phyloP scores from a whole-genome alignment of 2,113 vertebrate genomes.

The Gallinago media region DNA sequence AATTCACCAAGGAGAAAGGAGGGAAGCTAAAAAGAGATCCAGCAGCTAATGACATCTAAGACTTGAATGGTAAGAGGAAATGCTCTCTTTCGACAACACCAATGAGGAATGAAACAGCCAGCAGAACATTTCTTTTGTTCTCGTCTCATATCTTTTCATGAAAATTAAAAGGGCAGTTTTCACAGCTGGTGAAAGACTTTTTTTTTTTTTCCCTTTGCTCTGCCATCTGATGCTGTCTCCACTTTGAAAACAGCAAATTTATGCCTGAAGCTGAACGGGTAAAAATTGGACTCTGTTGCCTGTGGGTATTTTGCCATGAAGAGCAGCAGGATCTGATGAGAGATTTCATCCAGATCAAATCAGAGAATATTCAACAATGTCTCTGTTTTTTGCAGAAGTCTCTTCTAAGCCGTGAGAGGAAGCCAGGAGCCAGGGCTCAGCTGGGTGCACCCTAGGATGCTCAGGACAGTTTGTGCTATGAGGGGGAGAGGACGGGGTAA shows the following conservation, averaged over 20 bases:
- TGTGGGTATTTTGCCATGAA: constrained; percentile 30
- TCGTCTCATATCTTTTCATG: constrained; percentile 42
- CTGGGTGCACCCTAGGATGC: background rate
- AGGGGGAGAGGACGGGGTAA: background rate
- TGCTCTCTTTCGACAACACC: background rate
- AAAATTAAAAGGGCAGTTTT: constrained; percentile 68
- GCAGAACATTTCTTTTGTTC: constrained; percentile 53
- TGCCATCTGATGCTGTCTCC: constrained; percentile 36
- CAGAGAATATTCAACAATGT: constrained; percentile 29
- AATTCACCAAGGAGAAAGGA: constrained; percentile 3
- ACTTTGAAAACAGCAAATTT: constrained; percentile 47
- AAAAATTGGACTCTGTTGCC: constrained; percentile 47
- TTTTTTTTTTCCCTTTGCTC: background rate
- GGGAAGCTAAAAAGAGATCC: constrained; percentile 7
- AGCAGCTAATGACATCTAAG: constrained; percentile 4
- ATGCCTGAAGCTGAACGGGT: constrained; percentile 39
- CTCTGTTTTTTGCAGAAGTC: background rate
- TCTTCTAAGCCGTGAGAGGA: background rate
- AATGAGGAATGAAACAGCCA: constrained; percentile 36
- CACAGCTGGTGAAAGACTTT: constrained; percentile 30
- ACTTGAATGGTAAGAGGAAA: constrained; percentile 18
- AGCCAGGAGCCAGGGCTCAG: background rate
- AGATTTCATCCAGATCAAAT: constrained; percentile 56
- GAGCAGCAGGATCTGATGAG: constrained; percentile 23
- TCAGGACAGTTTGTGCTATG: background rate